Percentiles rank a stretch among this genome's conserved stretches.
phyloP scores from a whole-genome alignment of 2,888 invertebrate genomes.

The Peribatodes rhomboidaria region DNA sequence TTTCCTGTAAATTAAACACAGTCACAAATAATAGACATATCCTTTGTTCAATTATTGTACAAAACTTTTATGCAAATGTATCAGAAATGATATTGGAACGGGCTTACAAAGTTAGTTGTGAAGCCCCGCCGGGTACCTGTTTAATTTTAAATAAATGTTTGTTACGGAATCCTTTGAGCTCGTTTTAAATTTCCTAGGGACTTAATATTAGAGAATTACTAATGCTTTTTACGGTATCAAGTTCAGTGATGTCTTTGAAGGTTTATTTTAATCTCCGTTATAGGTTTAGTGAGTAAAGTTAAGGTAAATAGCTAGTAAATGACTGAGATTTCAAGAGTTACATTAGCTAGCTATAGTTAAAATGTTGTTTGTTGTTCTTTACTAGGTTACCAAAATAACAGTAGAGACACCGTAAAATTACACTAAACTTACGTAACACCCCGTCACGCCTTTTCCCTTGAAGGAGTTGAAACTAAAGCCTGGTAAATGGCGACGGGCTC shows the following conservation, averaged over 20 bases:
- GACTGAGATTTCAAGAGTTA: too few species aligned
- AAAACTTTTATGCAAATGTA: constrained; percentile 47
- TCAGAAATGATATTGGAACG: constrained; percentile 48
- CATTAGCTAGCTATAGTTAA: too few species aligned
- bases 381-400: too few species aligned
- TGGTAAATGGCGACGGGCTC: too few species aligned
- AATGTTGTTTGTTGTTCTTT: too few species aligned
- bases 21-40: not conserved
- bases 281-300: constrained; percentile 7
- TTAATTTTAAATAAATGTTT: constrained; percentile 52
- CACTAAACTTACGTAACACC: too few species aligned
- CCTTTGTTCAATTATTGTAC: constrained; percentile 19
- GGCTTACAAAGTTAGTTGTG: constrained; percentile 45
- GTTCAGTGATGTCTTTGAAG: constrained; percentile 27
- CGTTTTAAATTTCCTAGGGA: constrained; percentile 43
- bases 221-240: constrained; percentile 29
- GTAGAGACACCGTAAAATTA: too few species aligned
- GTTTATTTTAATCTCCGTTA: constrained; percentile 16
- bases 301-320: not conserved
- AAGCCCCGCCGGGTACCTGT: constrained; percentile 44
- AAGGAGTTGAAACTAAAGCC: too few species aligned
- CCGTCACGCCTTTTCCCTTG: too few species aligned
- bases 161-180: constrained; percentile 48
- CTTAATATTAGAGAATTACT: constrained; percentile 36
- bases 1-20: too few species aligned